Evolutionary conservation across 2,113 vertebrate genomes (phyloP).

Genomic region (Vicugna pacos): DNA sequence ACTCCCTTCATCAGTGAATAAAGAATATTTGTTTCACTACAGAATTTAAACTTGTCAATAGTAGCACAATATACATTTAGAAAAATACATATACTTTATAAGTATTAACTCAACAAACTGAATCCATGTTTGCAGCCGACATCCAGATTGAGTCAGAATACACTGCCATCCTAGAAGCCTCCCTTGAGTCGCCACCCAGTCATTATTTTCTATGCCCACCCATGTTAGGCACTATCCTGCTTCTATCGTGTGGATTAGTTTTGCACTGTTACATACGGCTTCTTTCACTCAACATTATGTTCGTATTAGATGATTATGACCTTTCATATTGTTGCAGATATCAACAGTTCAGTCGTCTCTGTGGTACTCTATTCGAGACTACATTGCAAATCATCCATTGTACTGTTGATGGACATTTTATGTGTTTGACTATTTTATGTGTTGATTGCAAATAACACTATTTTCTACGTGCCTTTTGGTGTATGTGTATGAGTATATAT

Average conservation of each 20-base stretch:
- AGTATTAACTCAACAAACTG: background rate
- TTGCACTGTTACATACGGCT: background rate
- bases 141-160: background rate
- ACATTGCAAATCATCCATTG: background rate
- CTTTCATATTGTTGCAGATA: background rate
- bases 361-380: background rate
- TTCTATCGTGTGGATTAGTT: background rate
- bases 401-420: background rate
- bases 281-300: background rate
- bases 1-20: background rate
- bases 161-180: background rate
- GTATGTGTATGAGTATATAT: background rate
- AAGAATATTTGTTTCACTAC: background rate
- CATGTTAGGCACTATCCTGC: background rate
- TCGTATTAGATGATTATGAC: background rate
- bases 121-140: background rate
- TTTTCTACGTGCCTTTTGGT: background rate
- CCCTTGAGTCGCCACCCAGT: background rate
- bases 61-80: background rate
- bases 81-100: background rate
- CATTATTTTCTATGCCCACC: background rate
- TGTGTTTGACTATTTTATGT: background rate
- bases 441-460: background rate
- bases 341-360: background rate
- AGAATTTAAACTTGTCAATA: background rate